Percentiles rank a stretch among this genome's conserved stretches.
phyloP scores from a whole-genome alignment of 1,140 invertebrate species.

The Dendrolimus kikuchii region DNA sequence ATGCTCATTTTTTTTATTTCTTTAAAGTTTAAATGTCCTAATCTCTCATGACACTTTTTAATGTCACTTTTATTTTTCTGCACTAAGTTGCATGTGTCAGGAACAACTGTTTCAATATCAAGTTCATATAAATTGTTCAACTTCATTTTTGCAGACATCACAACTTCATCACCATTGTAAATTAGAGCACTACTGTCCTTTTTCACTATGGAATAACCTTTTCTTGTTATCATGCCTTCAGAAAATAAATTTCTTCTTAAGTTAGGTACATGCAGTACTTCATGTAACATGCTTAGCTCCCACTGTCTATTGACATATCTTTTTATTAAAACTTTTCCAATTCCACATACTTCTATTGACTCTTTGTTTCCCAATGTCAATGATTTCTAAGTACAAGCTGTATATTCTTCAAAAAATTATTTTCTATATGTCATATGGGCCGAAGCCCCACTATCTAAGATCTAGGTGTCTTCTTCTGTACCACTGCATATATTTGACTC shows the following conservation, averaged over 20 bases:
- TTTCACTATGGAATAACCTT: too few species aligned
- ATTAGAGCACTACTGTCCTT: conserved; percentile 8
- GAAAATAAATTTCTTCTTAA: conserved; percentile 3
- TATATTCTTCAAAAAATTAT: conserved; percentile 8
- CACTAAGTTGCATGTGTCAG: conserved; percentile 15
- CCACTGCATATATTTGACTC: not conserved
- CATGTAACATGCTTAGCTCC: not conserved
- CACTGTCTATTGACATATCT: conserved; percentile 1
- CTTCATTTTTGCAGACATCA: conserved; percentile 12
- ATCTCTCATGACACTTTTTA: conserved; percentile 19
- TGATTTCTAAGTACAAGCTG: conserved; percentile 3
- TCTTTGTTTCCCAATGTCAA: conserved; percentile 3
- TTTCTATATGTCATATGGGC: conserved; percentile 17
- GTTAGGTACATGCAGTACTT: conserved; percentile 1
- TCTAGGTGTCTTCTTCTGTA: conserved; percentile 8
- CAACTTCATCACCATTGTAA: conserved; percentile 11
- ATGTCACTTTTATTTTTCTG: conserved; percentile 16
- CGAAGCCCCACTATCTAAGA: conserved; percentile 25
- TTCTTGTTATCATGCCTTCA: not conserved
- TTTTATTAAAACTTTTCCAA: conserved; percentile 1
- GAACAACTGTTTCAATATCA: conserved; percentile 12
- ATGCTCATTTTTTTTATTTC: conserved; percentile 22
- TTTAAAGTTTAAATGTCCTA: too few species aligned
- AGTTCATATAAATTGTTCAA: conserved; percentile 18
- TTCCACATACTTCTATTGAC: not conserved